Conservation (phyloP, 2,113 vertebrate species). For the Sphyrna mokarran region DNA sequence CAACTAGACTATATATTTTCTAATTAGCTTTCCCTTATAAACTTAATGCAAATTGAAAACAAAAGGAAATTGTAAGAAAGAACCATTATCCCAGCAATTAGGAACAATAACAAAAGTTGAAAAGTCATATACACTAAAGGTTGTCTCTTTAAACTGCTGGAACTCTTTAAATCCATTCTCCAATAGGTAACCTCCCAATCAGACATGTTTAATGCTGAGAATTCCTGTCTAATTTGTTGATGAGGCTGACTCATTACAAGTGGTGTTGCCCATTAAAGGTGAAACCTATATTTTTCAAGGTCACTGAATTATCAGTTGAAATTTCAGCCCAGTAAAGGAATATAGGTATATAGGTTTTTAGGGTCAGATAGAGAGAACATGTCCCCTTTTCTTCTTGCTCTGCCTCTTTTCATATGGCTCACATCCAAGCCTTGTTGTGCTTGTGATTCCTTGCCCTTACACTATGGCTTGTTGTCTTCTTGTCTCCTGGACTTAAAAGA, state of each 20-base stretch:
- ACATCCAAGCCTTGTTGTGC: too few species aligned
- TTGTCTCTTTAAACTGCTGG: neutral
- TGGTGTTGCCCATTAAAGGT: neutral
- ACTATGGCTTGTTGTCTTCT: too few species aligned
- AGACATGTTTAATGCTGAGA: neutral
- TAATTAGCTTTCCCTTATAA: neutral
- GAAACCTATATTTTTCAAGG: neutral
- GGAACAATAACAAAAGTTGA: neutral
- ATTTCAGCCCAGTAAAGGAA: neutral
- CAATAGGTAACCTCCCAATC: neutral
- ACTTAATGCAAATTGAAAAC: neutral
- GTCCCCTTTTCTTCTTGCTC: too few species aligned
- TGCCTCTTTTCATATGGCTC: too few species aligned
- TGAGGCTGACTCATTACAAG: neutral
- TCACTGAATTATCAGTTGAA: neutral
- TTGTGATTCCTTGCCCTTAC: too few species aligned
- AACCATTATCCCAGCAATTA: neutral
- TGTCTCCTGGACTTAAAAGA: too few species aligned
- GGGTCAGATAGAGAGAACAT: too few species aligned
- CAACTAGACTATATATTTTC: neutral
- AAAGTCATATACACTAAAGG: neutral
- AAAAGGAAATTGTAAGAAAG: neutral
- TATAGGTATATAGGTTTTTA: neutral
- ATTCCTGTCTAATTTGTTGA: neutral
- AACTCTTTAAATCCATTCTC: neutral